Evolutionary conservation across 2,888 invertebrate genomes (phyloP).

Genomic region (Xestia ashworthii): DNA sequence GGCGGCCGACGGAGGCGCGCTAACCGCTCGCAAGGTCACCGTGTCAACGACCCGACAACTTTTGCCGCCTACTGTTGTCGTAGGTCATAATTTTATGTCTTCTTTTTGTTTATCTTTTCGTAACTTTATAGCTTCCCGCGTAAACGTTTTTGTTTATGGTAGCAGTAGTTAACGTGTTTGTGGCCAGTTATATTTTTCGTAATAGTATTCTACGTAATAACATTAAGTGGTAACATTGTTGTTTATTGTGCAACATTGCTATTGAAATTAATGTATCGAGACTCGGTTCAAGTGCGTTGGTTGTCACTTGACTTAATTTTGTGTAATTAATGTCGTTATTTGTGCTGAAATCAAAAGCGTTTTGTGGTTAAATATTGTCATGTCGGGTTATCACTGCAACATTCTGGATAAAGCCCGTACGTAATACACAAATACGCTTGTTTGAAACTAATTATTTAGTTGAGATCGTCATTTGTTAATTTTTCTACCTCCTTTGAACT

Average conservation of each 20-base stretch:
- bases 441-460: neutral
- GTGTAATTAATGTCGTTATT: slow-evolving; percentile 27
- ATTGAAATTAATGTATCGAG: slow-evolving; percentile 26
- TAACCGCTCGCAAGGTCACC: slow-evolving; percentile 86
- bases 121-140: slow-evolving; percentile 87
- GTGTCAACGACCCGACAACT: slow-evolving; percentile 90
- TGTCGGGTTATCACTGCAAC: slow-evolving; percentile 4
- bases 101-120: slow-evolving; percentile 91
- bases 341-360: slow-evolving; percentile 1
- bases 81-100: slow-evolving; percentile 91
- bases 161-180: slow-evolving; percentile 61
- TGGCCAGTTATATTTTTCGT: slow-evolving; percentile 51
- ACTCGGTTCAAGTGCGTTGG: slow-evolving; percentile 30
- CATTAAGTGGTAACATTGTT: slow-evolving; percentile 36
- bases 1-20: slow-evolving; percentile 74
- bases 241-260: slow-evolving; percentile 43
- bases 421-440: neutral
- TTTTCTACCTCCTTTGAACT: slow-evolving; percentile 20
- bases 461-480: neutral
- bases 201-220: slow-evolving; percentile 44
- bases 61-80: slow-evolving; percentile 90
- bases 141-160: slow-evolving; percentile 79
- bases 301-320: slow-evolving; percentile 26
- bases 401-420: slow-evolving; percentile 28
- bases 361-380: slow-evolving; percentile 20